phyloP scores from a whole-genome alignment of 2,797 vertebrate species.

The Bryconaethiops microstoma region DNA sequence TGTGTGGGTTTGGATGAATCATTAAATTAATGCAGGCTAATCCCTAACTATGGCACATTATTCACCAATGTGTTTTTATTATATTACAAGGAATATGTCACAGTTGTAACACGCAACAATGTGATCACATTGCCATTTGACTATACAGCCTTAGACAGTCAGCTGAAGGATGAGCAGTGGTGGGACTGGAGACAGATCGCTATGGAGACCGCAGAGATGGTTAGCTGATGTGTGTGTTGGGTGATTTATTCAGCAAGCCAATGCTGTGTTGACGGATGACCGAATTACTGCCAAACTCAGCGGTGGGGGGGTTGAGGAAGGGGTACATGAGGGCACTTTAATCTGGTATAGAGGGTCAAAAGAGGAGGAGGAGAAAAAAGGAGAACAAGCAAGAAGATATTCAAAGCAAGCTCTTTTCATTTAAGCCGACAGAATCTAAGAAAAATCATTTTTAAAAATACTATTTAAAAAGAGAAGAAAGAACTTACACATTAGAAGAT shows the following conservation, averaged over 20 bases:
- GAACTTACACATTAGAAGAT: no score
- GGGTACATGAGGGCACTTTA: not conserved
- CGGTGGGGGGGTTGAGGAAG: not conserved
- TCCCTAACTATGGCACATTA: no score
- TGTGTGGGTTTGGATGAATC: no score
- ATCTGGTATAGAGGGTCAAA: not conserved
- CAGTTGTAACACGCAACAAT: not conserved
- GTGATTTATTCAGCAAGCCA: not conserved
- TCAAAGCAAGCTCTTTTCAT: no score
- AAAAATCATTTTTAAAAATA: no score
- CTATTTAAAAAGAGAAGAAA: no score
- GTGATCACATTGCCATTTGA: not conserved
- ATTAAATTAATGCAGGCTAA: no score
- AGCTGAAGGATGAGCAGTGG: not conserved
- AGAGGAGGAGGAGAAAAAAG: not conserved
- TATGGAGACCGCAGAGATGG: not conserved
- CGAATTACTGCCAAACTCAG: not conserved
- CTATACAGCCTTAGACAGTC: not conserved
- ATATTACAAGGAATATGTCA: not conserved
- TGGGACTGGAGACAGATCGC: not conserved
- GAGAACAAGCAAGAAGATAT: not conserved
- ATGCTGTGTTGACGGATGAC: not conserved
- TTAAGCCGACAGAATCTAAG: no score
- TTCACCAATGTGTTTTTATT: not conserved
- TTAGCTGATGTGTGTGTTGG: not conserved